Evolutionary conservation across 2,888 invertebrate species (phyloP).

Genomic region (Nemurella pictetii): DNA sequence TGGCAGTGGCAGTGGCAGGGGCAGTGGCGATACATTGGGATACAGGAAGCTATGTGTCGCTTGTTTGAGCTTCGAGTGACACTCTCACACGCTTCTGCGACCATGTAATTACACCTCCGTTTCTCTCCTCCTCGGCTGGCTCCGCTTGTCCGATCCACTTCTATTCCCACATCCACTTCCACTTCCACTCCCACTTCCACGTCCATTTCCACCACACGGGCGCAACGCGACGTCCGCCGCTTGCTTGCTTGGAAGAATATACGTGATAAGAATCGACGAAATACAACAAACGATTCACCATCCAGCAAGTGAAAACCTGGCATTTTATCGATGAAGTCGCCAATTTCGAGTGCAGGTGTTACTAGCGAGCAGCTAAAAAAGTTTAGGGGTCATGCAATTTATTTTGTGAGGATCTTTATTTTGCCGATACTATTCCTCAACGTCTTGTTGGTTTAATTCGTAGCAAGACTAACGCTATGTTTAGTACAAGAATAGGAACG

Average conservation of each 20-base stretch:
- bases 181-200: neutral
- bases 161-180: no score
- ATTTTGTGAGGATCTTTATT: neutral
- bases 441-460: neutral
- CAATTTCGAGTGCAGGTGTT: neutral
- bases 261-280: constrained; percentile 6
- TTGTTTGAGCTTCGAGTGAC: neutral
- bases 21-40: neutral
- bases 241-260: neutral
- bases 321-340: neutral
- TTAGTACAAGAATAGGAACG: neutral
- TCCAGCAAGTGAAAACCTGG: neutral
- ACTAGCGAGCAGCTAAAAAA: no score
- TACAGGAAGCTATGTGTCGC: neutral
- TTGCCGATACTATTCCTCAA: neutral
- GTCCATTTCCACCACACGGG: neutral
- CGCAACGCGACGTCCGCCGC: neutral
- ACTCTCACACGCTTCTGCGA: constrained; percentile 7
- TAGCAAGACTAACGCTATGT: neutral
- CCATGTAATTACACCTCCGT: constrained; percentile 14
- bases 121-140: neutral
- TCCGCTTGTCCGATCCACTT: neutral
- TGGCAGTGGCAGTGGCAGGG: no score
- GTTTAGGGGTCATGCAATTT: neutral
- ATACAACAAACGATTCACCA: constrained; percentile 7